Conservation (phyloP, 2,113 vertebrate genomes). For the Eptatretus burgeri region DNA sequence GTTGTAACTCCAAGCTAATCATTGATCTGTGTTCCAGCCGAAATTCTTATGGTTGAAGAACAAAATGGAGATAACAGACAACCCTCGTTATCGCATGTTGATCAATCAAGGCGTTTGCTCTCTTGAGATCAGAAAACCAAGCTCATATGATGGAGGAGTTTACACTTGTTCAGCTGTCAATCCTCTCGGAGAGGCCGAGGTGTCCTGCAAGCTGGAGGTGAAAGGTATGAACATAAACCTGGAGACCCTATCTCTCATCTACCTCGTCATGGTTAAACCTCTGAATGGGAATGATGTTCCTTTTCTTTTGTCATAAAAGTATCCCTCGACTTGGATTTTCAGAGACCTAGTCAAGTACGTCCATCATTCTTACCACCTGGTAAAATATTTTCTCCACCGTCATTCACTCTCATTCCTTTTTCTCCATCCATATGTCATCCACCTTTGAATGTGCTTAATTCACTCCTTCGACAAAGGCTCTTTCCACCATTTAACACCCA, state of each 20-base stretch:
- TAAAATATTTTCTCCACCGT: too few relatives aligned
- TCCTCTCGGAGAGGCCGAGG: conserved; percentile 47
- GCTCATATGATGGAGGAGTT: conserved; percentile 58
- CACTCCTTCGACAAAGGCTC: too few relatives aligned
- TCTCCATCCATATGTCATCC: too few relatives aligned
- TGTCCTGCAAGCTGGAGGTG: conserved; percentile 85
- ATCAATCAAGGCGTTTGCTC: conserved; percentile 83
- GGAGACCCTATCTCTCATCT: not conserved
- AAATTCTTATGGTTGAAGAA: conserved; percentile 98
- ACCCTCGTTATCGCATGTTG: conserved; percentile 82
- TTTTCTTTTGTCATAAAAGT: not conserved
- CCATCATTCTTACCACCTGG: not conserved
- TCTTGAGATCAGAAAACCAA: conserved; percentile 81
- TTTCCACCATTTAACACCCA: too few relatives aligned
- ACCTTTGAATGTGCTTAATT: too few relatives aligned
- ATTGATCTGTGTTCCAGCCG: conserved; percentile 25
- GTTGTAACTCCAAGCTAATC: not conserved
- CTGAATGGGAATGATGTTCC: not conserved
- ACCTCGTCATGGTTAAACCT: not conserved
- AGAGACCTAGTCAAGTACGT: not conserved
- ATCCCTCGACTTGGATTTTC: not conserved
- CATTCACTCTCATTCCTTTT: too few relatives aligned
- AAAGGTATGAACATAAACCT: conserved; percentile 36
- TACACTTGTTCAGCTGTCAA: conserved; percentile 70
- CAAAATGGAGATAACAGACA: conserved; percentile 48